Percentiles rank a stretch among this genome's conserved stretches.
phyloP scores from a whole-genome alignment of 2,797 vertebrate genomes.

The Sternarchorhynchus goeldii region DNA sequence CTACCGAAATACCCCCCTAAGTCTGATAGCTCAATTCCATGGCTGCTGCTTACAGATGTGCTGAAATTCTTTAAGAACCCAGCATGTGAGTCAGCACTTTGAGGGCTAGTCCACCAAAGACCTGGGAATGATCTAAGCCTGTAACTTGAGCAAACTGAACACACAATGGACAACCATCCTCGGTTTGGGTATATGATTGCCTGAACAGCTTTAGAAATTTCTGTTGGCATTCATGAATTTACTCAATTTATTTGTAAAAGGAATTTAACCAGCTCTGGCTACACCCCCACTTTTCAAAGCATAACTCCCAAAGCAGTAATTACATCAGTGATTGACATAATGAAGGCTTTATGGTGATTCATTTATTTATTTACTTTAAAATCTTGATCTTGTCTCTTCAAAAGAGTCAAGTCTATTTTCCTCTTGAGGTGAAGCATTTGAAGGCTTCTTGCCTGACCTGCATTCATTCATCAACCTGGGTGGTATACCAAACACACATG shows the following conservation, averaged over 20 bases:
- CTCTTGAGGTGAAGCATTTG: constrained; percentile 56
- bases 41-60: constrained; percentile 21
- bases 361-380: too few relatives aligned
- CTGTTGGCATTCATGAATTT: not conserved
- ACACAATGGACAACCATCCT: not conserved
- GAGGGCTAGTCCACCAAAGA: constrained; percentile 6
- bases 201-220: not conserved
- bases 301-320: too few relatives aligned
- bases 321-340: too few relatives aligned
- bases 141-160: not conserved
- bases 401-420: constrained; percentile 52
- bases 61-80: constrained; percentile 14
- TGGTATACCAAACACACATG: constrained; percentile 48
- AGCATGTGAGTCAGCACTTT: constrained; percentile 22
- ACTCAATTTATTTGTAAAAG: not conserved
- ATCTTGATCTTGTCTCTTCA: constrained; percentile 42
- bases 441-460: constrained; percentile 59
- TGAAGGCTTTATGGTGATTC: too few relatives aligned
- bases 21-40: constrained; percentile 1
- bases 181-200: not conserved
- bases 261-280: too few relatives aligned
- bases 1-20: constrained; percentile 68
- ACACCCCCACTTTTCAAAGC: too few relatives aligned
- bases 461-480: constrained; percentile 63
- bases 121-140: not conserved